Base-by-base conservation (phyloP, 2,888 invertebrate species). In the Bellardia pandia region DNA sequence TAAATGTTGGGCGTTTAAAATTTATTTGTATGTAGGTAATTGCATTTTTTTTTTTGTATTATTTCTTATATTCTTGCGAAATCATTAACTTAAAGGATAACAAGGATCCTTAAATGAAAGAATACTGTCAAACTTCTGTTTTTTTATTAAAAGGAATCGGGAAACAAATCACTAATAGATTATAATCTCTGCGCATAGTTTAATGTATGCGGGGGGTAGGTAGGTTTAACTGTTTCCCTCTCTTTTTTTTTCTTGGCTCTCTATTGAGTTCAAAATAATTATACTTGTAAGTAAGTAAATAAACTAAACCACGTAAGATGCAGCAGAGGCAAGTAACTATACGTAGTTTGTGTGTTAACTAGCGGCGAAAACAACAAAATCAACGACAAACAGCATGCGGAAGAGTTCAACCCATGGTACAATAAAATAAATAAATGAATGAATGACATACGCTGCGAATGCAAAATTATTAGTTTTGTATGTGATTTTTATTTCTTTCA, bases 351-450 rank as follows among this genome's bases (percentile, higher is more conserved):
- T 71, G 48, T 51, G 40, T 53, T 40, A 66, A 56, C 64, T 64
- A 66, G 45, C 56, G 42, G 14, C 62, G 45, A 14, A 33, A 58
- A 23, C 56, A 30, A 13, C 16, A 76, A 23, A 51, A 23, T 1
- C 45, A 33, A 42, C 30, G 51, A 64, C 56, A 77, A 85, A 71
- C 81, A 83, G 80, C 84, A 80, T 84, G 84, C 72, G 79, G 84
- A 84, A 84, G 76, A 86, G 76, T 86, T 84, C 72, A 77, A 68
- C 30, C 76, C 72, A 71, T 66, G 69, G 6, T 72, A 68, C 30
- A 78, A 74, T 58, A 45, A 45, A 45, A 45, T 45, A 14, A 68
- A 45, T 48, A 45, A 69, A 9, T 56, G 23, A 60, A 51, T 62
- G 51, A 58, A 82, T 72, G 68, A 74, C 83, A 81, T 64, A 80